A percentile compares a stretch with the other conserved stretches of the same genome.
phyloP scores from a whole-genome alignment of 2,888 invertebrate genomes.

The Pristionchus maxplancki region DNA sequence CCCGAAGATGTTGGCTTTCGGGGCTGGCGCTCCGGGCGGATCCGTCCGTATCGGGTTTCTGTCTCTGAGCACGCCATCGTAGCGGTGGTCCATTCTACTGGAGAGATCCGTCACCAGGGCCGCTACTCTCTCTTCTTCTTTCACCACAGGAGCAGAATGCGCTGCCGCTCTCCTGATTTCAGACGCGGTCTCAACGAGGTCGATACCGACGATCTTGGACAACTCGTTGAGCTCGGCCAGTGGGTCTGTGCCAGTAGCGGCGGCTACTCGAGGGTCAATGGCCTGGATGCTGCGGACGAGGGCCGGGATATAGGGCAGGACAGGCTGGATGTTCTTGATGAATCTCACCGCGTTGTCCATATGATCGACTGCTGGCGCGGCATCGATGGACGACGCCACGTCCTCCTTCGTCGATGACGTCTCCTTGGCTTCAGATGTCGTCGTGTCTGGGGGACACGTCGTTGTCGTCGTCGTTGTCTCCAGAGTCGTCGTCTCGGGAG shows the following conservation, averaged over 20 bases:
- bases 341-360: slow-evolving; percentile 66
- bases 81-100: slow-evolving; percentile 8
- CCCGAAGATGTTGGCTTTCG: slow-evolving; percentile 59
- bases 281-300: slow-evolving; percentile 63
- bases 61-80: slow-evolving; percentile 47
- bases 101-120: slow-evolving; percentile 19
- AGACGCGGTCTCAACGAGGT: slow-evolving; percentile 47
- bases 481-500: slow-evolving; percentile 29
- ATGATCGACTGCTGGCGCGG: slow-evolving; percentile 55
- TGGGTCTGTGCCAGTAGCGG: slow-evolving; percentile 48
- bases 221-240: slow-evolving; percentile 48
- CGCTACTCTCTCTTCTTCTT: background rate
- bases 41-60: background rate
- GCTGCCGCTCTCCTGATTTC: slow-evolving; percentile 39
- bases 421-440: slow-evolving; percentile 46
- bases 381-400: slow-evolving; percentile 13
- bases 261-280: slow-evolving; percentile 56
- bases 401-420: background rate
- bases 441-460: background rate
- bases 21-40: background rate
- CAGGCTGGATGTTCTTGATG: slow-evolving; percentile 65
- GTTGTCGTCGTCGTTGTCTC: background rate
- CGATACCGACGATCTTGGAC: slow-evolving; percentile 51
- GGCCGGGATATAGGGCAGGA: slow-evolving; percentile 66
- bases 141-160: background rate